Percentiles rank a stretch among this genome's conserved stretches.
These are phyloP conservation scores for Syngnathus scovelli DNA, from an alignment of 2,113 vertebrate species.

Conservation along the genomic window DNA sequence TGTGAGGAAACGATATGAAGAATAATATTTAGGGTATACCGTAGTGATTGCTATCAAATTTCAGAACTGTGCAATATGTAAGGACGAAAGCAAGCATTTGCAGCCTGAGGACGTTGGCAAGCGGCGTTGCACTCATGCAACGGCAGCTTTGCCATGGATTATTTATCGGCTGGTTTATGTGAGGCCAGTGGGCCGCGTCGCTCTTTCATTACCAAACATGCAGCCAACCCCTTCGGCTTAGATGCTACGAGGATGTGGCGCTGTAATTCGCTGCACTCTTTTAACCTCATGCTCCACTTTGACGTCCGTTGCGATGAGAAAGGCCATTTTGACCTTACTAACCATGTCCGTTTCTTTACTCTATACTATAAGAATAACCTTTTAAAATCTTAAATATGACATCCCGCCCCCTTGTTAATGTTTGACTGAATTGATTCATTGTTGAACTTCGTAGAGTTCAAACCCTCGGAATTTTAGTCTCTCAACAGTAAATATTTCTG, in stretches of 20 bases:
- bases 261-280: neutral
- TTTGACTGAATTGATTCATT: no score
- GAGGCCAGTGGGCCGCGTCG: conserved; percentile 16
- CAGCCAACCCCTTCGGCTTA: conserved; percentile 8
- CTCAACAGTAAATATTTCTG: no score
- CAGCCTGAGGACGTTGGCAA: conserved; percentile 6
- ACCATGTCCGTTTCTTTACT: conserved; percentile 1
- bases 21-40: no score
- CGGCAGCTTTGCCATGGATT: conserved; percentile 40
- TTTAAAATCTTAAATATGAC: no score
- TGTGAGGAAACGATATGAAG: neutral
- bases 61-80: neutral
- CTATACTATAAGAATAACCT: no score
- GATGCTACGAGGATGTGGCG: conserved; percentile 2
- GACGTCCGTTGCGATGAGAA: conserved; percentile 25
- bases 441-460: no score
- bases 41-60: no score
- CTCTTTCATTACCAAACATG: conserved; percentile 36
- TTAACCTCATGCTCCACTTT: conserved; percentile 2
- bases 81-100: neutral
- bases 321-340: conserved; percentile 18
- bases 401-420: no score
- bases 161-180: conserved; percentile 43
- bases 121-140: conserved; percentile 15
- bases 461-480: no score